Percentiles rank a stretch among this genome's conserved stretches.
Evolutionary conservation across 2,888 invertebrate species (phyloP).

Genomic region (Drosophila acutilabella): DNA sequence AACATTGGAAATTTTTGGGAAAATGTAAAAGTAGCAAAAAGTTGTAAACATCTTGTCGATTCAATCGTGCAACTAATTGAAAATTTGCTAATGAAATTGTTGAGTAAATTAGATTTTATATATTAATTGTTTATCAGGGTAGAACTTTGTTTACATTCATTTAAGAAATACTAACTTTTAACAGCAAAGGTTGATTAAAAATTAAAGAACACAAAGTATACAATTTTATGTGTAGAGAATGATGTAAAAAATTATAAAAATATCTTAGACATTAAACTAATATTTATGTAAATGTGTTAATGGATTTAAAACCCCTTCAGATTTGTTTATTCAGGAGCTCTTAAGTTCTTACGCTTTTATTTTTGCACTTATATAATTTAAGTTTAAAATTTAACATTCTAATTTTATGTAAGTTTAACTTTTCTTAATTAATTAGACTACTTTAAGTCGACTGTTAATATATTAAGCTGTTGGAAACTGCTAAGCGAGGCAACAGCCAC

Average conservation of each 20-base stretch:
- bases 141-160: neutral
- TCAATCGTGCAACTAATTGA: conserved; percentile 79
- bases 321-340: too few relatives aligned
- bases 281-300: too few relatives aligned
- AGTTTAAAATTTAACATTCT: too few relatives aligned
- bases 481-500: neutral
- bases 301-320: too few relatives aligned
- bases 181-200: neutral
- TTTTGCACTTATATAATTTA: too few relatives aligned
- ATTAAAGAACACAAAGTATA: neutral
- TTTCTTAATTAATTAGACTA: neutral
- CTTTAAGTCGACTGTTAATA: neutral
- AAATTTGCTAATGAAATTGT: conserved; percentile 77
- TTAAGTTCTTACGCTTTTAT: too few relatives aligned
- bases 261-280: too few relatives aligned
- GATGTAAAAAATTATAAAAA: too few relatives aligned
- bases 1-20: conserved; percentile 7
- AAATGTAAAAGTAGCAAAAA: conserved; percentile 43
- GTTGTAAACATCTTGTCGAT: conserved; percentile 77
- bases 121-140: neutral
- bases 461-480: neutral
- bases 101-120: conserved; percentile 56
- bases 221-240: neutral
- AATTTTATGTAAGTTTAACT: neutral
- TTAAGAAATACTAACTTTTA: neutral